phyloP scores from a whole-genome alignment of 2,113 vertebrate species.

The Regulus satrapa region DNA sequence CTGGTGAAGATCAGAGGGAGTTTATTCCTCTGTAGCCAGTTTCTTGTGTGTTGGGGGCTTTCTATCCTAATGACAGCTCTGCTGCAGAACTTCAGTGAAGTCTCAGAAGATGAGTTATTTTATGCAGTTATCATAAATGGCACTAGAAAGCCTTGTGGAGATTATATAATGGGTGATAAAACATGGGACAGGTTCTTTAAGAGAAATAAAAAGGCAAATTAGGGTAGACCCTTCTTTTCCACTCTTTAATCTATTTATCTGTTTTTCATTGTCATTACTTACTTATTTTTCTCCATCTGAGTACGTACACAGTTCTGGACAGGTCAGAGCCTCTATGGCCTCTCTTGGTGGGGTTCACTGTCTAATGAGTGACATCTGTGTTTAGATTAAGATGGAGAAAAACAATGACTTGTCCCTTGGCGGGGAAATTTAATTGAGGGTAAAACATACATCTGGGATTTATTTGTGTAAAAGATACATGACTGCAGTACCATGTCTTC shows the following conservation, averaged over 20 bases:
- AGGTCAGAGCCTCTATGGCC: not conserved
- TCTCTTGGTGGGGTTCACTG: not conserved
- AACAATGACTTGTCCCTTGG: not conserved
- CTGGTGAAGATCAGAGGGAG: constrained; percentile 19
- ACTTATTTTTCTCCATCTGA: not conserved
- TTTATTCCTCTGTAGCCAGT: not conserved
- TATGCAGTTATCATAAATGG: not conserved
- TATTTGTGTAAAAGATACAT: not conserved
- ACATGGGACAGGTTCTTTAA: not conserved
- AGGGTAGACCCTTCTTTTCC: not conserved
- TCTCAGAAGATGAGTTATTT: not conserved
- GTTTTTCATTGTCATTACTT: not conserved
- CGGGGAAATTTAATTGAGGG: not conserved
- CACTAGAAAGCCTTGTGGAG: not conserved
- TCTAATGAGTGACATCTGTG: not conserved
- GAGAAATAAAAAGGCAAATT: not conserved
- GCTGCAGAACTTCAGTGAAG: not conserved
- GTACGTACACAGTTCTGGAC: not conserved
- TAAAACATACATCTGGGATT: not conserved
- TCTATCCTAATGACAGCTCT: not conserved
- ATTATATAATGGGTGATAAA: not conserved
- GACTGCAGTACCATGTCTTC: not conserved
- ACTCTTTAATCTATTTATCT: not conserved
- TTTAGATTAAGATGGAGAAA: not conserved
- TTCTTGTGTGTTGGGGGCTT: not conserved